Evolutionary conservation across 2,113 vertebrate genomes (phyloP).

Genomic region (Notarius quadriscutis): DNA sequence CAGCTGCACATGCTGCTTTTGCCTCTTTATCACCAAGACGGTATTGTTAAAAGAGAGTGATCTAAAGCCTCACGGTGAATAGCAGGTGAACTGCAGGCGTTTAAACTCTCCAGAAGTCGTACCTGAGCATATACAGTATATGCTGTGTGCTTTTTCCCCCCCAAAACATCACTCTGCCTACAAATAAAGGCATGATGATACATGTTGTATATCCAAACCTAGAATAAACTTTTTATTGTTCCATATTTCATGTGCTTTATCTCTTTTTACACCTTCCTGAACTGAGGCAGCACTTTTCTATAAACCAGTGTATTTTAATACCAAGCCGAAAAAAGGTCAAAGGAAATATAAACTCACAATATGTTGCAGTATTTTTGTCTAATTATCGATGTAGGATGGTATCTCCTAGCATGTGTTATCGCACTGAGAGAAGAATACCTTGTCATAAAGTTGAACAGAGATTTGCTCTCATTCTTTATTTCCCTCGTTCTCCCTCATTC

Average conservation of each 20-base stretch:
- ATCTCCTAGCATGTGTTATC: constrained; percentile 5
- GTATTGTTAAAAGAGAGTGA: constrained; percentile 43
- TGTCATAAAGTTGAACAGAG: constrained; percentile 17
- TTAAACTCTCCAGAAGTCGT: constrained; percentile 28
- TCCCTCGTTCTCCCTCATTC: constrained; percentile 4
- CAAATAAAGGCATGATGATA: constrained; percentile 34
- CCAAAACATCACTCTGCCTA: background rate
- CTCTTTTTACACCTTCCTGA: constrained; percentile 24
- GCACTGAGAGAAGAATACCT: background rate
- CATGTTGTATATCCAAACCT: constrained; percentile 35
- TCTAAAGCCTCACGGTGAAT: constrained; percentile 33
- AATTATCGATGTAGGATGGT: constrained; percentile 26
- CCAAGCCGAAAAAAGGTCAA: constrained; percentile 32
- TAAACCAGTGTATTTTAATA: constrained; percentile 16
- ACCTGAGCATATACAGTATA: constrained; percentile 9
- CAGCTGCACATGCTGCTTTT: constrained; percentile 36
- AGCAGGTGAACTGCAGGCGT: constrained; percentile 35
- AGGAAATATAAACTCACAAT: constrained; percentile 12
- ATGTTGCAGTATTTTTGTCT: background rate
- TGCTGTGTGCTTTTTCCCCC: background rate
- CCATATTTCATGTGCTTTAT: constrained; percentile 45
- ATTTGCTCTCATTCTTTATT: constrained; percentile 25
- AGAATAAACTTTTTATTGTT: constrained; percentile 37
- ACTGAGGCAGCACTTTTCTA: constrained; percentile 28
- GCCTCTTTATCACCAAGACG: constrained; percentile 38